These are phyloP conservation scores for Pyralis farinalis DNA, from an alignment of 2,888 invertebrate genomes.

Conservation along the genomic window DNA sequence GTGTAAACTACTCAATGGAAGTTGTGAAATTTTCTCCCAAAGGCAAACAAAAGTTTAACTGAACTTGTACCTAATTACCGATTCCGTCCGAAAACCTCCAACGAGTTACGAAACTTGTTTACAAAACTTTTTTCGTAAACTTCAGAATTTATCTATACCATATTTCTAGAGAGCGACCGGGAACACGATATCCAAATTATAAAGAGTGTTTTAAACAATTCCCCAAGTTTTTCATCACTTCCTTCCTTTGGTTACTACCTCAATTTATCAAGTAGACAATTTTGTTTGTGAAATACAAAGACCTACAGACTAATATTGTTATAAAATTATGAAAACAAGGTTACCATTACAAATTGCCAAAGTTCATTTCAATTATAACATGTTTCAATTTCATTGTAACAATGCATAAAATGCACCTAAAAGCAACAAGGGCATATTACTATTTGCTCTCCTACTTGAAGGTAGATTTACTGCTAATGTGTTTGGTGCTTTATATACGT, in stretches of 20 bases:
- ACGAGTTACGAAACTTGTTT: constrained; percentile 45
- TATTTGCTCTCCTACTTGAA: too few relatives aligned
- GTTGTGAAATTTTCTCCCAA: constrained; percentile 29
- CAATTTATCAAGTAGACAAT: constrained; percentile 49
- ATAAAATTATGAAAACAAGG: background rate
- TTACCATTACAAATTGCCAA: background rate
- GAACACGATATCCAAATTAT: constrained; percentile 59
- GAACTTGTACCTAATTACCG: constrained; percentile 57
- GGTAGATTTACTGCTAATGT: too few relatives aligned
- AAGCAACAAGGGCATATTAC: too few relatives aligned
- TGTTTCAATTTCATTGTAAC: too few relatives aligned
- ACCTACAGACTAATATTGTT: constrained; percentile 4
- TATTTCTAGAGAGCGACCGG: constrained; percentile 49
- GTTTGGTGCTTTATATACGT: too few relatives aligned
- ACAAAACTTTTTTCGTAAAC: constrained; percentile 44
- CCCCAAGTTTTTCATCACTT: constrained; percentile 50
- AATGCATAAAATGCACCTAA: background rate
- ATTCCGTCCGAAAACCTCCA: constrained; percentile 47
- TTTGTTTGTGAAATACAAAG: constrained; percentile 23
- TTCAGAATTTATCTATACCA: constrained; percentile 53
- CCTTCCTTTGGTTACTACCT: constrained; percentile 41
- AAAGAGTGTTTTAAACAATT: constrained; percentile 57
- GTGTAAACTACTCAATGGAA: constrained; percentile 32
- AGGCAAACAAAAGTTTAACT: constrained; percentile 44
- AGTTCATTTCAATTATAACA: background rate